Conservation (phyloP, 2,797 vertebrate genomes). For the Periparus ater region DNA sequence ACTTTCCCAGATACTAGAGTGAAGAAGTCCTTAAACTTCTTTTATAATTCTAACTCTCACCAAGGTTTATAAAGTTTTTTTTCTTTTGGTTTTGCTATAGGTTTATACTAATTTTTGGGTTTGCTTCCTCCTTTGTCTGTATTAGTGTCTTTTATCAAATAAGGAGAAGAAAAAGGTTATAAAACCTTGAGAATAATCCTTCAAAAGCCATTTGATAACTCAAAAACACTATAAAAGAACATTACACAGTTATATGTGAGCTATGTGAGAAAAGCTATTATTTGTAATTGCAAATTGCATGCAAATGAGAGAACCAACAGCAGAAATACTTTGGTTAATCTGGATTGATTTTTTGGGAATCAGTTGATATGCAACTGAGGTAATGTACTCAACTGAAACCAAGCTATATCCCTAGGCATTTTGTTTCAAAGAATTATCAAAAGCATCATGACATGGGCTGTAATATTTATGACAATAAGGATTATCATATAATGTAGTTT, state of each 20-base stretch:
- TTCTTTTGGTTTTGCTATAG: neutral
- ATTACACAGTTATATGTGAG: neutral
- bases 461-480: neutral
- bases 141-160: neutral
- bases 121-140: neutral
- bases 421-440: neutral
- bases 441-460: neutral
- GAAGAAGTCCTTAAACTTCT: neutral
- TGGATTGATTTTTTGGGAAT: neutral
- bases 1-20: neutral
- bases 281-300: neutral
- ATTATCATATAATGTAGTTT: neutral
- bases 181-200: neutral
- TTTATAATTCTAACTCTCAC: neutral
- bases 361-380: neutral
- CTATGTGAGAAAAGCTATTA: neutral
- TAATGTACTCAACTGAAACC: neutral
- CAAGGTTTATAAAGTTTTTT: neutral
- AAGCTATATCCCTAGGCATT: neutral
- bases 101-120: neutral
- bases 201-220: neutral
- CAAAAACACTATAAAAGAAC: neutral
- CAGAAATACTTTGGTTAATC: neutral
- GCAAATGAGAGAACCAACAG: neutral
- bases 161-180: neutral